Evolutionary conservation across 2,797 vertebrate genomes (phyloP).

Genomic region (Paratrypauchen microcephalus): DNA sequence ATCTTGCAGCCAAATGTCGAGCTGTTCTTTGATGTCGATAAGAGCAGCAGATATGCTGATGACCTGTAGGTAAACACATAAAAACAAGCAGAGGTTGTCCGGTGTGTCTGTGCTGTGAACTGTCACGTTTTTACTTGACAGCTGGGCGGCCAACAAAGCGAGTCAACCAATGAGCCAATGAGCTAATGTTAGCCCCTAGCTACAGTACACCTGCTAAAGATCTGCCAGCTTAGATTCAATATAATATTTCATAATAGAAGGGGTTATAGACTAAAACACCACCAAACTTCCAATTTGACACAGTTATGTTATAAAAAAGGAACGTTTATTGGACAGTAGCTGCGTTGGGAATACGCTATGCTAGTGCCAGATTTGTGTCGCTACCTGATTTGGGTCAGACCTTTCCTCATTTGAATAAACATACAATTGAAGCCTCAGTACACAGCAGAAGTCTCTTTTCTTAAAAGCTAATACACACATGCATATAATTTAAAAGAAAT

Average conservation of each 20-base stretch:
- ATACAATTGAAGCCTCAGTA: neutral
- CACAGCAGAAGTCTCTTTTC: neutral
- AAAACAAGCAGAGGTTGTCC: constrained; percentile 23
- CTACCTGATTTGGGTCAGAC: neutral
- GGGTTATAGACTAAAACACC: neutral
- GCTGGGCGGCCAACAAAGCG: constrained; percentile 48
- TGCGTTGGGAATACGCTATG: constrained; percentile 19
- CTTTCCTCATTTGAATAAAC: neutral
- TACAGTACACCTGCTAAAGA: constrained; percentile 46
- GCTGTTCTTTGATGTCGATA: constrained; percentile 6
- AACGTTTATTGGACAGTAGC: constrained; percentile 5
- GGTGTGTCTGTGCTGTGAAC: constrained; percentile 37
- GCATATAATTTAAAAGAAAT: neutral
- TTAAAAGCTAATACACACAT: neutral
- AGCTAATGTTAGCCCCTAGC: constrained; percentile 49
- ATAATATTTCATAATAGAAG: neutral
- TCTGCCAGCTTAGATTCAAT: constrained; percentile 31
- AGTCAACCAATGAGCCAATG: constrained; percentile 59
- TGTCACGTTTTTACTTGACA: constrained; percentile 66
- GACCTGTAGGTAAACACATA: constrained; percentile 19
- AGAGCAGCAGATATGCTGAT: constrained; percentile 9
- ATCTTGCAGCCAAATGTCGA: constrained; percentile 38
- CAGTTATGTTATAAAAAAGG: neutral
- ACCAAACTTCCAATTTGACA: too few species aligned
- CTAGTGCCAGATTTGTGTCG: neutral